Percentiles rank a stretch among this genome's conserved stretches.
Conservation (phyloP, 2,888 invertebrate genomes). For the Willowsia nigromaculata region DNA sequence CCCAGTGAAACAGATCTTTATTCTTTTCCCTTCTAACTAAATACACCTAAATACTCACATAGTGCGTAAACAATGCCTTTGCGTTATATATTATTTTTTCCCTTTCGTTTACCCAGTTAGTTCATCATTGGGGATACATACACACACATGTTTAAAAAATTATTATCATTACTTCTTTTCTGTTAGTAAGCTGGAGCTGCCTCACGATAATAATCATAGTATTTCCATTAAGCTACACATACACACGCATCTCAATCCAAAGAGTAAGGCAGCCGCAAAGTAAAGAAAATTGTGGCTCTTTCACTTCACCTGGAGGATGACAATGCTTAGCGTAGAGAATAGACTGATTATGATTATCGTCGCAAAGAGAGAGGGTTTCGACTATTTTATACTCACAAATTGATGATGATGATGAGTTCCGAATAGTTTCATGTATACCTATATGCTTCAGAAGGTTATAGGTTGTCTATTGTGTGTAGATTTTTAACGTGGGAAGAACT, state of each 20-base stretch:
- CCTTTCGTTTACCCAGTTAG: neutral
- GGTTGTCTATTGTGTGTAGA: too few species aligned
- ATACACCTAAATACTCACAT: neutral
- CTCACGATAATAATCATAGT: neutral
- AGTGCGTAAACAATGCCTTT: conserved; percentile 14
- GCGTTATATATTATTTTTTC: neutral
- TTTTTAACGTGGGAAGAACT: neutral
- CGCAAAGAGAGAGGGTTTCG: neutral
- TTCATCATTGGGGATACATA: neutral
- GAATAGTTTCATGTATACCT: neutral
- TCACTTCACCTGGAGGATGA: conserved; percentile 10
- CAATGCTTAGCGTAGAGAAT: neutral
- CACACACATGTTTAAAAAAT: neutral
- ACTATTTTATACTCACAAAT: neutral
- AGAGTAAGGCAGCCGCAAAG: neutral
- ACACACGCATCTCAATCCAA: neutral
- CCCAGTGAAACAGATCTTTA: conserved; percentile 64
- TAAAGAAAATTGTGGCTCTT: neutral
- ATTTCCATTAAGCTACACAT: neutral
- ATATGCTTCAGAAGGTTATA: neutral
- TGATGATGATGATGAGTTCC: neutral
- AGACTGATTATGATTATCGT: neutral
- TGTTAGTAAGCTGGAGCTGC: neutral
- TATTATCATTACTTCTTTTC: neutral
- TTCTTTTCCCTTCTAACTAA: neutral